Conservation (phyloP, 2,113 vertebrate genomes). For the Alaudala cheleensis region DNA sequence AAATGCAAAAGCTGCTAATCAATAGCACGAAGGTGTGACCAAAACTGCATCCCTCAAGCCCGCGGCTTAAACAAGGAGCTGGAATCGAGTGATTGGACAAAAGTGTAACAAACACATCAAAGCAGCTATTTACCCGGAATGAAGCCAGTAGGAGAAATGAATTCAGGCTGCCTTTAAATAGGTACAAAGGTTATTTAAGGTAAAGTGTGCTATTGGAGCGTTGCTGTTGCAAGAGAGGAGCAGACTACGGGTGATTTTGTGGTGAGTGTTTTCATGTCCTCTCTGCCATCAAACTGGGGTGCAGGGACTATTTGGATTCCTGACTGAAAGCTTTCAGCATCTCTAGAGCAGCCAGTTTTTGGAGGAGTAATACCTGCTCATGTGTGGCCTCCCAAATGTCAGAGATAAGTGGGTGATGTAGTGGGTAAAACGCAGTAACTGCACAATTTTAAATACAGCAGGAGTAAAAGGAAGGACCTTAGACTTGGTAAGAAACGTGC, state of each 20-base stretch:
- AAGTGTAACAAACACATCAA: slow-evolving; percentile 35
- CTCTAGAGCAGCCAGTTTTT: background rate
- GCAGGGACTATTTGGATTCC: background rate
- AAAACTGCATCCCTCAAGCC: slow-evolving; percentile 13
- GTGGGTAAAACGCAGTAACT: background rate
- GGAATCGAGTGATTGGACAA: background rate
- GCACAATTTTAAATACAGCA: background rate
- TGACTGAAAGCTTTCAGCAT: background rate
- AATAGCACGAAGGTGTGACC: background rate
- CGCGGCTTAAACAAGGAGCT: slow-evolving; percentile 11
- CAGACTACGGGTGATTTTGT: background rate
- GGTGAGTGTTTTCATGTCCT: background rate
- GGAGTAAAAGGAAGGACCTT: background rate
- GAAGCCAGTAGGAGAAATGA: slow-evolving; percentile 8
- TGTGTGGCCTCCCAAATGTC: background rate
- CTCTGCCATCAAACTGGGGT: background rate
- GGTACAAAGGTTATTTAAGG: slow-evolving; percentile 26
- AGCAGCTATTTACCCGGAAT: slow-evolving; percentile 20
- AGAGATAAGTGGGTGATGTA: background rate
- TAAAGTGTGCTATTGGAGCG: background rate
- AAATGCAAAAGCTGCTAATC: slow-evolving; percentile 9
- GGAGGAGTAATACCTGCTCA: background rate
- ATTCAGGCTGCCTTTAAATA: slow-evolving; percentile 30
- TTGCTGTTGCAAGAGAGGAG: background rate
- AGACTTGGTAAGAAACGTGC: background rate